phyloP scores from a whole-genome alignment of 2,888 invertebrate species.

The Cheilosia variabilis region DNA sequence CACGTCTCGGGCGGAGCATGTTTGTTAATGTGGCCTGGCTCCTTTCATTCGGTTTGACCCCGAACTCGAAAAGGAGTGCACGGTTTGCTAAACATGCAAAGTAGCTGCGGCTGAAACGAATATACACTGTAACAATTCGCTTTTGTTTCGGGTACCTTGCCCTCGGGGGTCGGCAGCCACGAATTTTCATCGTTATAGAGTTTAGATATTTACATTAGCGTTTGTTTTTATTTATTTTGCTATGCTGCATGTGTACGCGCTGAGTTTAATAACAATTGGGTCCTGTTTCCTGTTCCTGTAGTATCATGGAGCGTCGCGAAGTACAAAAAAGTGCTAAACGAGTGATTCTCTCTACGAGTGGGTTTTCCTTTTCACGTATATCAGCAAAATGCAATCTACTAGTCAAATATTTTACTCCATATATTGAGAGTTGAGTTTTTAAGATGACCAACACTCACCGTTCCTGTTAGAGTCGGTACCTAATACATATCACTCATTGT shows the following conservation, averaged over 20 bases:
- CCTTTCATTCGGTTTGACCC: constrained; percentile 40
- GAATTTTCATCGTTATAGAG: constrained; percentile 13
- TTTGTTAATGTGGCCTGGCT: constrained; percentile 10
- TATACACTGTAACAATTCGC: constrained; percentile 9
- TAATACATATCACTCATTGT: too few relatives aligned
- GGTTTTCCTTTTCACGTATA: too few relatives aligned
- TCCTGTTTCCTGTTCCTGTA: too few relatives aligned
- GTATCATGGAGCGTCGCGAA: too few relatives aligned
- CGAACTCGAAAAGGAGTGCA: constrained; percentile 44
- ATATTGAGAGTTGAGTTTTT: too few relatives aligned
- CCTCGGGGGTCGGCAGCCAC: constrained; percentile 18
- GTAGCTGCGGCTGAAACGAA: constrained; percentile 9
- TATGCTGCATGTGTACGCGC: not conserved
- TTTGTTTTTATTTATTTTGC: not conserved
- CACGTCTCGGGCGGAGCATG: constrained; percentile 11
- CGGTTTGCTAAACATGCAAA: constrained; percentile 40
- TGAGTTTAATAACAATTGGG: too few relatives aligned
- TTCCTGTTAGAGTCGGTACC: too few relatives aligned
- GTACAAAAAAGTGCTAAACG: too few relatives aligned
- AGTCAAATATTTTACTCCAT: too few relatives aligned
- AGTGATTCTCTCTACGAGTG: too few relatives aligned
- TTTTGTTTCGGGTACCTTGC: constrained; percentile 36
- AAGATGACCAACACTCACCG: too few relatives aligned
- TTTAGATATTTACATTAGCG: constrained; percentile 25
- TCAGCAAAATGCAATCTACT: too few relatives aligned